Conservation (phyloP, 2,888 invertebrate genomes). For the Drosophila niveifrons region DNA sequence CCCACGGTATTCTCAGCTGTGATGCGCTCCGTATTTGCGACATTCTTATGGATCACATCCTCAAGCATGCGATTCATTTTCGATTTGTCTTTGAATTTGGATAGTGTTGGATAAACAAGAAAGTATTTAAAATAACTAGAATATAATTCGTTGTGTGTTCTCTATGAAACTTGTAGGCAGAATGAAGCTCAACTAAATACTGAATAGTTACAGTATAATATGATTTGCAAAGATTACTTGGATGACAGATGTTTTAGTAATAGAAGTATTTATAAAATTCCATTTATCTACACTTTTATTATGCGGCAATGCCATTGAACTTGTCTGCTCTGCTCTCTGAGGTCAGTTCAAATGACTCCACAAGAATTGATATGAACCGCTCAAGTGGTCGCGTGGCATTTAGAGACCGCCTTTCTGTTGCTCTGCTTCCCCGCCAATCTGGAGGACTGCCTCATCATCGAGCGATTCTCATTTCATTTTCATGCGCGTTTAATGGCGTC, state of each 20-base stretch:
- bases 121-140: not conserved
- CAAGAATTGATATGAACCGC: constrained; percentile 53
- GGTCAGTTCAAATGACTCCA: constrained; percentile 70
- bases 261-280: not conserved
- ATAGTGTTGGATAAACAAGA: not conserved
- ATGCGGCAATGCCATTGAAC: constrained; percentile 69
- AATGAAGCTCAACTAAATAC: not conserved
- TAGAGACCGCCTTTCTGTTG: constrained; percentile 6
- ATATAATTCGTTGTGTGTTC: not conserved
- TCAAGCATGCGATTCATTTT: constrained; percentile 73
- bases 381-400: constrained; percentile 77
- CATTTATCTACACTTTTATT: constrained; percentile 19
- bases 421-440: constrained; percentile 11
- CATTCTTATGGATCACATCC: constrained; percentile 69
- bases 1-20: constrained; percentile 74
- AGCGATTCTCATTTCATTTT: constrained; percentile 75
- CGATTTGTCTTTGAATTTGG: not conserved
- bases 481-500: constrained; percentile 81
- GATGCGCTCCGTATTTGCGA: constrained; percentile 77
- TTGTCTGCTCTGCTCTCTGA: constrained; percentile 55
- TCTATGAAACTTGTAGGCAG: not conserved
- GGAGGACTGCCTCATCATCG: constrained; percentile 50
- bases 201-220: not conserved
- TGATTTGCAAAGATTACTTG: not conserved
- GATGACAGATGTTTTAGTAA: not conserved